Evolutionary conservation across 2,888 invertebrate species (phyloP).

Genomic region (Patella caerulea): DNA sequence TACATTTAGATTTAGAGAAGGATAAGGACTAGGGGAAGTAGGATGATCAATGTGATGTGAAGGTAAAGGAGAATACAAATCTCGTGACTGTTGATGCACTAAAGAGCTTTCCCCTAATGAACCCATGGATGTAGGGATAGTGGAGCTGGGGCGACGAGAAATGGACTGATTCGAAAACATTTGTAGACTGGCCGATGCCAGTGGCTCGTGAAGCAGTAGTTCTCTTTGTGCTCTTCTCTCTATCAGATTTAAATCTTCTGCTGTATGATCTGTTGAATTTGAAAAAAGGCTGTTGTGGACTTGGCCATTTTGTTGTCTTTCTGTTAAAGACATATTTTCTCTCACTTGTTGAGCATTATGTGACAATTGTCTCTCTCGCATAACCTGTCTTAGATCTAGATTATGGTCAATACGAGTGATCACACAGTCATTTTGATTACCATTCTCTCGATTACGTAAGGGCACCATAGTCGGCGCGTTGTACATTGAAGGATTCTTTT

Average conservation of each 20-base stretch:
- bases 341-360: slow-evolving; percentile 11
- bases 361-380: slow-evolving; percentile 14
- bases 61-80: slow-evolving; percentile 7
- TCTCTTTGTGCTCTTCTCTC: slow-evolving; percentile 5
- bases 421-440: slow-evolving; percentile 12
- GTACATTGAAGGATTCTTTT: slow-evolving; percentile 33
- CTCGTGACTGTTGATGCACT: neutral
- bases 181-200: neutral
- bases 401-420: slow-evolving; percentile 17
- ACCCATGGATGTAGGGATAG: neutral
- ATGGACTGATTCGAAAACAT: slow-evolving; percentile 8
- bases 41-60: slow-evolving; percentile 13
- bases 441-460: slow-evolving; percentile 26
- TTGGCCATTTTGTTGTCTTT: slow-evolving; percentile 12
- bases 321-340: slow-evolving; percentile 3
- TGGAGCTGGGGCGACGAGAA: neutral
- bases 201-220: slow-evolving; percentile 1
- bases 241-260: neutral
- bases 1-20: slow-evolving; percentile 13
- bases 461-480: slow-evolving; percentile 41
- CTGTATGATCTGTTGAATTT: neutral
- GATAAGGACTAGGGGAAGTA: slow-evolving; percentile 17
- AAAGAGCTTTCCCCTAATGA: neutral
- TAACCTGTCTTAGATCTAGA: slow-evolving; percentile 10
- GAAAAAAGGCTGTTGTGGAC: slow-evolving; percentile 16